Evolutionary conservation across 2,113 vertebrate species (phyloP).

Genomic region (Odontesthes bonariensis): DNA sequence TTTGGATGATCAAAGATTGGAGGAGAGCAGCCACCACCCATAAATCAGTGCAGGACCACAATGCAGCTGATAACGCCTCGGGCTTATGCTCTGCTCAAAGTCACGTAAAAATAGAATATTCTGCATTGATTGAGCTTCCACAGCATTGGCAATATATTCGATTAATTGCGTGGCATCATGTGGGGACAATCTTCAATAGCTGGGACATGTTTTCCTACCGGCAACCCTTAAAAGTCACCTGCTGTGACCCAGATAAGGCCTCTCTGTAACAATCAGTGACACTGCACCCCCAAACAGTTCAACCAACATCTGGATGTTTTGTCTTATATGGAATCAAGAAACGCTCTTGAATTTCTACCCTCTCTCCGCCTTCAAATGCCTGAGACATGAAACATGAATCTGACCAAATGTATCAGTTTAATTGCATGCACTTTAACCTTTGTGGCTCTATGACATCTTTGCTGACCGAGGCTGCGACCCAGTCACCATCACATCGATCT

Average conservation of each 20-base stretch:
- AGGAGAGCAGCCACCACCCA: constrained; percentile 38
- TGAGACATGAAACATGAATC: constrained; percentile 50
- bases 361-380: neutral
- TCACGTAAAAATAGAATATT: neutral
- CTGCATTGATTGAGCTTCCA: neutral
- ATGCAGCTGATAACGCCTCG: constrained; percentile 12
- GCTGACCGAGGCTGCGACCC: constrained; percentile 62
- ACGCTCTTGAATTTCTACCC: constrained; percentile 10
- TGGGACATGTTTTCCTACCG: constrained; percentile 1
- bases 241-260: constrained; percentile 21
- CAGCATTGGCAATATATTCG: neutral
- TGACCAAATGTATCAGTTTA: constrained; percentile 53
- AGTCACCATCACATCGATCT: constrained; percentile 37
- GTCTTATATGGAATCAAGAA: constrained; percentile 23
- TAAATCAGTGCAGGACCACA: constrained; percentile 18
- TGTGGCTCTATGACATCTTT: constrained; percentile 19
- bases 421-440: constrained; percentile 61
- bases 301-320: constrained; percentile 15
- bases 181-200: neutral
- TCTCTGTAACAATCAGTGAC: constrained; percentile 44
- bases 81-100: neutral
- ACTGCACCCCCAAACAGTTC: constrained; percentile 30
- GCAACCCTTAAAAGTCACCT: constrained; percentile 42
- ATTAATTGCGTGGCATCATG: neutral
- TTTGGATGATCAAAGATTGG: constrained; percentile 41